Evolutionary conservation across 2,888 invertebrate genomes (phyloP).

Genomic region (Aricia artaxerxes): DNA sequence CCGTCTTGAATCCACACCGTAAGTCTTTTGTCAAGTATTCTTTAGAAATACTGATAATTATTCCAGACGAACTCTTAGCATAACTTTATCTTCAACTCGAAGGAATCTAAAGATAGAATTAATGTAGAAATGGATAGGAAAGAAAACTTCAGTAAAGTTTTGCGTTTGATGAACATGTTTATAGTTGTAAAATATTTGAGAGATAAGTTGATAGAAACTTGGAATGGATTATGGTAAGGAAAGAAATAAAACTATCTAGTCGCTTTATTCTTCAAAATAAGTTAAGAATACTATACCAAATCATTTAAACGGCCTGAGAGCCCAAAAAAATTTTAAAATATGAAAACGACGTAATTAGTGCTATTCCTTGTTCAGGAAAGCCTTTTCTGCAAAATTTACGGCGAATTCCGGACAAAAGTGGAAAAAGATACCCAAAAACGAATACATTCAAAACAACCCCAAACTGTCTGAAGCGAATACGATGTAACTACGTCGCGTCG

Average conservation of each 20-base stretch:
- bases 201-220: no score
- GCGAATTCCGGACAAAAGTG: background rate
- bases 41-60: slow-evolving; percentile 38
- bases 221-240: no score
- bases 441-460: background rate
- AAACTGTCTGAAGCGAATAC: slow-evolving; percentile 5
- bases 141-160: background rate
- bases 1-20: slow-evolving; percentile 56
- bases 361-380: background rate
- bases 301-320: no score
- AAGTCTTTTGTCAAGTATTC: slow-evolving; percentile 49
- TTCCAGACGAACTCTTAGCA: slow-evolving; percentile 37
- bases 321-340: no score
- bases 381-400: background rate
- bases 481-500: slow-evolving; percentile 1
- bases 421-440: background rate
- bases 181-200: background rate
- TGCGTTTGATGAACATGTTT: background rate
- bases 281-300: background rate
- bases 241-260: no score
- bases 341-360: no score
- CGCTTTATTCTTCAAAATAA: no score
- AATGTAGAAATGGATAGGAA: background rate
- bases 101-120: background rate
- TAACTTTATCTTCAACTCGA: slow-evolving; percentile 28